Base-by-base conservation (phyloP, 1,140 invertebrate species). In the Zaprionus camerounensis region DNA sequence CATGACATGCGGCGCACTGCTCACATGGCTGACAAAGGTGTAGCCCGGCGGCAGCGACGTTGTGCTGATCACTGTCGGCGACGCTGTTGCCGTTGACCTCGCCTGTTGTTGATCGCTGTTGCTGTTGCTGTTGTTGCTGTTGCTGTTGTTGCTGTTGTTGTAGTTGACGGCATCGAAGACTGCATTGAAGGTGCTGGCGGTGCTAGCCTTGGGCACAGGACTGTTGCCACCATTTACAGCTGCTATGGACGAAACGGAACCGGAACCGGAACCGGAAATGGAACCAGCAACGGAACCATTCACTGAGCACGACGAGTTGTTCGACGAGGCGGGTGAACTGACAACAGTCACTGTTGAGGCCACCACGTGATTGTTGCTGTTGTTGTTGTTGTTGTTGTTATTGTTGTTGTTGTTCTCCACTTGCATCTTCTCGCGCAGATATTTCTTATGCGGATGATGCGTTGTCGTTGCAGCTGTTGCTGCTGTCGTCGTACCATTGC, bases 371-470 rank as follows among this genome's bases (percentile, higher is more conserved):
- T 68, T 73, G 44, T 41, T 51, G 36, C 28, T 71, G 46, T 17
- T 80, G 68, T 12, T 59, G 49, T 28, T 53, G 17, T 2, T 44
- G 13, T 41, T 79, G 34, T 71, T 81, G 22, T 17, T 80, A 31
- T 56, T 85, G 59, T 13, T 28, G 28, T 57, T 81, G 36, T 71
- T 84, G 15, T 82, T 77, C 7, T 92, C 82, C 66, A 82, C 81
- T 24, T 86, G 78, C 91, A 92, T 92, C 61, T 92, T 92, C 46
- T 92, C 91, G 20, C 91, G 91, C 65, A 92, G 49, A 79, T 92
- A 92, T 70, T 92, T 92, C 53, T 92, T 92, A 53, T 92, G 91
- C 59, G 91, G 91, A 77, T 92, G 91, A 77, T 92, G 91, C 46
- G 91, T 87, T 73, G 78, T 58, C 44, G 75, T 78, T 55, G 44